These are phyloP conservation scores for Pristis pectinata DNA, from an alignment of 2,797 vertebrate genomes.

Conservation along the genomic window DNA sequence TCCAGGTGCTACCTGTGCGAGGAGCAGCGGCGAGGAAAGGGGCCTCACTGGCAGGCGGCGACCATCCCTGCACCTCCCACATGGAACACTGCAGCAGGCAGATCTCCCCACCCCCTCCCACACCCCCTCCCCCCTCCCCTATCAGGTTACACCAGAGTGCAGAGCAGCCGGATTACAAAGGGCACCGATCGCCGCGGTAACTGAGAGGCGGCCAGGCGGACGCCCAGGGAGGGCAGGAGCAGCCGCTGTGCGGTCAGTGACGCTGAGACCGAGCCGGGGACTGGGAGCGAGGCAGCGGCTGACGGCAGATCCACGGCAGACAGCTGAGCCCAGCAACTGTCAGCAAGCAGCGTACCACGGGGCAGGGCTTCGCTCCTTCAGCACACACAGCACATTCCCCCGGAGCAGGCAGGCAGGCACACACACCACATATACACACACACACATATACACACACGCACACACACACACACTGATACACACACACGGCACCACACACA, in stretches of 20 bases:
- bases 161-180: neutral
- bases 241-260: too few species aligned
- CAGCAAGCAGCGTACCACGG: neutral
- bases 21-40: neutral
- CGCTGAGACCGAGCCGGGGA: too few species aligned
- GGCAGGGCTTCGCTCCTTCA: neutral
- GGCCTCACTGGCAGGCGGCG: neutral
- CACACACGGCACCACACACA: too few species aligned
- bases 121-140: neutral
- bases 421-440: neutral
- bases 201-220: neutral
- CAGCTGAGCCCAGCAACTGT: constrained; percentile 1
- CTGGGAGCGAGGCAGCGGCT: neutral
- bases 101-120: neutral
- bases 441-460: neutral
- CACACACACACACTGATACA: too few species aligned
- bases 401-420: neutral
- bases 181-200: neutral
- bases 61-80: neutral
- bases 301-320: neutral
- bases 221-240: too few species aligned
- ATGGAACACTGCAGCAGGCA: constrained; percentile 6
- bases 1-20: neutral
- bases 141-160: neutral
- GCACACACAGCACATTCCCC: neutral